Evolutionary conservation across 1,140 invertebrate species (phyloP).

Genomic region (Scaptomyza graminum): DNA sequence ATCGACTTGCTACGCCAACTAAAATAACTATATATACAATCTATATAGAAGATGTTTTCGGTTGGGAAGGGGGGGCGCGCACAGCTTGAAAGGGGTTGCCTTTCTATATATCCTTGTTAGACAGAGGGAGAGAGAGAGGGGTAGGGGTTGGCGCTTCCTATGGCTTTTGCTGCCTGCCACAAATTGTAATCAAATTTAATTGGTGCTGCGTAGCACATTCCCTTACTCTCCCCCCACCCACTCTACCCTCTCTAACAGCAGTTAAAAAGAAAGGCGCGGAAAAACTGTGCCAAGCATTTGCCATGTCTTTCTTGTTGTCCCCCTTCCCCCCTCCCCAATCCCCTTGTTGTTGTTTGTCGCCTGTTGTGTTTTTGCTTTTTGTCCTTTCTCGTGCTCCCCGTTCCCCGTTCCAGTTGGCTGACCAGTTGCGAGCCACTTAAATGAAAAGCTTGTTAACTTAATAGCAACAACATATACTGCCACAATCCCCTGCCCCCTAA

Average conservation of each 20-base stretch:
- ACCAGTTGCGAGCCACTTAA: slow-evolving; percentile 58
- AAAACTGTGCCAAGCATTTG: slow-evolving; percentile 37
- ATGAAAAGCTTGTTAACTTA: slow-evolving; percentile 78
- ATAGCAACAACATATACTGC: slow-evolving; percentile 49
- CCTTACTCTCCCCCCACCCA: background rate
- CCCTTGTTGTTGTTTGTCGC: background rate
- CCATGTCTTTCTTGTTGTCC: too few species aligned
- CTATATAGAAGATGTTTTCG: too few species aligned
- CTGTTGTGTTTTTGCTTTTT: slow-evolving; percentile 17
- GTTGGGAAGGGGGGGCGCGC: slow-evolving; percentile 3
- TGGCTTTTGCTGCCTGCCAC: slow-evolving; percentile 22
- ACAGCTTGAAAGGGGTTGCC: slow-evolving; percentile 46
- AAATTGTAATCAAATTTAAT: slow-evolving; percentile 81
- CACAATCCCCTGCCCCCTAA: background rate
- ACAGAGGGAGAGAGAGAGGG: background rate
- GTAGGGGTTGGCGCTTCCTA: background rate
- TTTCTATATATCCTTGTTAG: background rate
- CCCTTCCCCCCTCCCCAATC: too few species aligned
- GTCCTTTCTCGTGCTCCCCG: slow-evolving; percentile 20
- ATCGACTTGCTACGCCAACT: slow-evolving; percentile 38
- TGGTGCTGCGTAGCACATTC: slow-evolving; percentile 38
- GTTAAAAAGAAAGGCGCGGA: slow-evolving; percentile 36
- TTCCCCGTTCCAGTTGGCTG: slow-evolving; percentile 32
- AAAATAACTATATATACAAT: slow-evolving; percentile 57
- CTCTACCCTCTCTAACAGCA: background rate